Evolutionary conservation across 2,113 vertebrate genomes (phyloP).

Genomic region (Callorhinus ursinus): DNA sequence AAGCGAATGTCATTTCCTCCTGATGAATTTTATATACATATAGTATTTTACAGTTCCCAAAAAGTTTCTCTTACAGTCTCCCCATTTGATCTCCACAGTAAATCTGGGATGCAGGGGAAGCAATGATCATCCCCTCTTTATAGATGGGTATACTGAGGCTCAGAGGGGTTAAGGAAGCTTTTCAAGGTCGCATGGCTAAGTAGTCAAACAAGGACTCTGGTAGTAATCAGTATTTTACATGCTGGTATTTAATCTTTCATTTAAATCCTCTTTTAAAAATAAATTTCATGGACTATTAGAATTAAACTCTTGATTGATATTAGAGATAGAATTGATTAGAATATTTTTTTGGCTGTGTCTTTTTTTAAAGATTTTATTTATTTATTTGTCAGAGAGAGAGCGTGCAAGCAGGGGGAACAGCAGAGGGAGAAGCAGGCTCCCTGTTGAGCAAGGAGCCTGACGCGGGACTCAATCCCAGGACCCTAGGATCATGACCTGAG

Average conservation of each 20-base stretch:
- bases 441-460: too few species aligned
- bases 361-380: too few species aligned
- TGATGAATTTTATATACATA: background rate
- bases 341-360: background rate
- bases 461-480: too few species aligned
- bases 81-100: background rate
- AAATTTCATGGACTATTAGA: background rate
- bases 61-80: background rate
- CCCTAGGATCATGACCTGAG: too few species aligned
- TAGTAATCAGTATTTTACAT: background rate
- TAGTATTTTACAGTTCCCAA: background rate
- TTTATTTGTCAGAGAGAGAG: too few species aligned
- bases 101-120: background rate
- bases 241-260: background rate
- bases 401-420: too few species aligned
- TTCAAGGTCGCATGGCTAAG: background rate
- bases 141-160: background rate
- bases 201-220: background rate
- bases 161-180: background rate
- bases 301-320: background rate
- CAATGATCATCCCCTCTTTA: background rate
- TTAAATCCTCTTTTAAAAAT: conserved; percentile 6
- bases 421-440: too few species aligned
- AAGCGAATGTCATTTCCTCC: background rate
- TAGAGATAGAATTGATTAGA: background rate